A percentile compares a stretch with the other conserved stretches of the same genome.
These are phyloP conservation scores for Eledona agricola DNA, from an alignment of 2,888 invertebrate species.

Conservation along the genomic window DNA sequence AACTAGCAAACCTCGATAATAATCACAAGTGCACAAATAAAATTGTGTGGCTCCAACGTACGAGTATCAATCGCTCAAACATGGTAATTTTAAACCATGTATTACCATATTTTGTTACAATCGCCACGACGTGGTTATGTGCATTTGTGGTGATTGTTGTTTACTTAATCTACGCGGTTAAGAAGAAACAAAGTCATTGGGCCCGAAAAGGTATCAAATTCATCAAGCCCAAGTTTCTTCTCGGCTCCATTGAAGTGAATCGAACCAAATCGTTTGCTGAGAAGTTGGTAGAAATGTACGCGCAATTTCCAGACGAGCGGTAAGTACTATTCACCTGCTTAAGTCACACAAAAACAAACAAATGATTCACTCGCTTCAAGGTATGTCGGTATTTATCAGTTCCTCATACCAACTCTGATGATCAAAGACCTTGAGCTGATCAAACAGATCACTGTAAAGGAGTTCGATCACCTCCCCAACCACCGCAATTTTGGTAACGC, in stretches of 20 bases:
- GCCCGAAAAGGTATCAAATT: constrained; percentile 6
- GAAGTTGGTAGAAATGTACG: constrained; percentile 1
- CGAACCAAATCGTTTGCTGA: constrained; percentile 4
- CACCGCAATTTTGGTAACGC: constrained; percentile 45
- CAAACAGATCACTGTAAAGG: constrained; percentile 66
- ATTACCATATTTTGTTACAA: too few species aligned
- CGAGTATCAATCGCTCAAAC: too few species aligned
- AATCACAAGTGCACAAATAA: too few species aligned
- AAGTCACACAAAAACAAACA: neutral
- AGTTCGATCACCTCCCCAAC: constrained; percentile 68
- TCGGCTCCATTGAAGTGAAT: constrained; percentile 2
- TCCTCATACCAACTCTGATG: constrained; percentile 60
- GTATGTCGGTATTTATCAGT: constrained; percentile 44
- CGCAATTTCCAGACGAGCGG: constrained; percentile 12
- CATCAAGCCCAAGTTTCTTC: constrained; percentile 14
- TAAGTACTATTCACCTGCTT: neutral
- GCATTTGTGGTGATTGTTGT: too few species aligned
- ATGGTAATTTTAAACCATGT: too few species aligned
- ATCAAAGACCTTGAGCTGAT: constrained; percentile 67
- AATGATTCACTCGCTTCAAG: too few species aligned
- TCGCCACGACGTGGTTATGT: too few species aligned
- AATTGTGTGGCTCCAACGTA: too few species aligned
- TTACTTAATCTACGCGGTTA: constrained; percentile 2
- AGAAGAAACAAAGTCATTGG: constrained; percentile 3
- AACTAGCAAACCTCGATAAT: too few species aligned